These are phyloP conservation scores for Chelonoidis abingdonii DNA, from an alignment of 2,113 vertebrate species.

Conservation along the genomic window DNA sequence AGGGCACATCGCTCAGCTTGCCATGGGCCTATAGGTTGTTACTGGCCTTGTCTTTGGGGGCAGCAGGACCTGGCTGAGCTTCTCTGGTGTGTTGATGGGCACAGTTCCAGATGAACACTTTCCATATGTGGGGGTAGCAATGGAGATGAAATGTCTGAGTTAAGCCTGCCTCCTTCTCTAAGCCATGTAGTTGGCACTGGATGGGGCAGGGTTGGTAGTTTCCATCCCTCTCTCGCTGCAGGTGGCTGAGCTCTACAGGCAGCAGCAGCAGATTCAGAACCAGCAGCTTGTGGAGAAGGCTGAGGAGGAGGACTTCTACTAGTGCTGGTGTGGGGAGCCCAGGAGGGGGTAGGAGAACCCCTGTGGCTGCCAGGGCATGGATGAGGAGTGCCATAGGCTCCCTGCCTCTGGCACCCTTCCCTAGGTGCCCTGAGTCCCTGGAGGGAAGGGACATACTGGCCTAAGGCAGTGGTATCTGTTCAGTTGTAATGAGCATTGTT, in stretches of 20 bases:
- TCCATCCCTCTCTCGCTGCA: slow-evolving; percentile 31
- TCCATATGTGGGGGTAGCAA: background rate
- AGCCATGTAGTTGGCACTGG: accelerated
- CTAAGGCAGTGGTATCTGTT: background rate
- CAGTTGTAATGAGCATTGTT: background rate
- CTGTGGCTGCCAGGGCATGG: background rate
- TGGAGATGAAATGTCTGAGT: no score
- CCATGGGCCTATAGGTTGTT: background rate
- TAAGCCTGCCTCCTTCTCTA: background rate
- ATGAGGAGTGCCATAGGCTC: background rate
- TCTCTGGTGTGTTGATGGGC: background rate
- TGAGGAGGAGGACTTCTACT: slow-evolving; percentile 86
- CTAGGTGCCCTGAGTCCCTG: background rate
- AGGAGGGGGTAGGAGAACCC: background rate
- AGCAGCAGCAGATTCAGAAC: slow-evolving; percentile 94
- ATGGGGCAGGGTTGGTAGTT: accelerated
- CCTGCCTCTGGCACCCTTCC: background rate
- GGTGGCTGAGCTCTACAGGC: slow-evolving; percentile 89
- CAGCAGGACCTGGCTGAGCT: background rate
- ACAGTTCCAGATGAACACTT: background rate
- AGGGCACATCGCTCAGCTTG: background rate
- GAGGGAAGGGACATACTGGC: background rate
- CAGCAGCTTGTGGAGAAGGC: slow-evolving; percentile 76
- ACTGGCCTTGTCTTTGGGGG: background rate
- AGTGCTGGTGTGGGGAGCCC: accelerated